These are phyloP conservation scores for Triplophysa dalaica DNA, from an alignment of 2,113 vertebrate species.

Conservation along the genomic window DNA sequence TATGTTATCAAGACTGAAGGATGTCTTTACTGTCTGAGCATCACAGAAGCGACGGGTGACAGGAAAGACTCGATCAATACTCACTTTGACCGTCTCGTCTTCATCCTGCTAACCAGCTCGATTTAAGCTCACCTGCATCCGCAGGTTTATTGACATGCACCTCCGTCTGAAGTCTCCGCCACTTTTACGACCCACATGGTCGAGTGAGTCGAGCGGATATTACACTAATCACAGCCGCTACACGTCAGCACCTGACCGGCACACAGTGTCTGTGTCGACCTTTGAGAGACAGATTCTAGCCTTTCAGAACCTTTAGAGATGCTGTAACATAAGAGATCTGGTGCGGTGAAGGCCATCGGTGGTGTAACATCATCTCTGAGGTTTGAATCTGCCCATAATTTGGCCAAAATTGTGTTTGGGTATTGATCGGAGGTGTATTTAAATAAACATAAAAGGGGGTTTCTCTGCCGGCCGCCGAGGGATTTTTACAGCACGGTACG, in stretches of 20 bases:
- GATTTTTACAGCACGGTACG: neutral
- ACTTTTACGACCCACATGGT: conserved; percentile 4
- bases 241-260: conserved; percentile 6
- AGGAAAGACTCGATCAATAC: conserved; percentile 53
- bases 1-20: neutral
- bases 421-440: conserved; percentile 24
- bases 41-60: conserved; percentile 26
- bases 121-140: conserved; percentile 56
- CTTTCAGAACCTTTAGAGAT: neutral
- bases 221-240: neutral
- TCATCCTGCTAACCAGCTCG: conserved; percentile 45
- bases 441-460: neutral
- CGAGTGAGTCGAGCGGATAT: conserved; percentile 3
- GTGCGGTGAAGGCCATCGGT: neutral
- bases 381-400: conserved; percentile 24
- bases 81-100: conserved; percentile 52
- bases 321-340: neutral
- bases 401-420: conserved; percentile 11
- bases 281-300: neutral
- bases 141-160: neutral
- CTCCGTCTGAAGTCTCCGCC: conserved; percentile 4
- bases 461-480: neutral
- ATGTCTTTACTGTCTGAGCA: conserved; percentile 25
- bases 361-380: conserved; percentile 22
- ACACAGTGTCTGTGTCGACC: neutral